Base-by-base conservation (phyloP, 2,113 vertebrate genomes). In the Cynoglossus semilaevis region DNA sequence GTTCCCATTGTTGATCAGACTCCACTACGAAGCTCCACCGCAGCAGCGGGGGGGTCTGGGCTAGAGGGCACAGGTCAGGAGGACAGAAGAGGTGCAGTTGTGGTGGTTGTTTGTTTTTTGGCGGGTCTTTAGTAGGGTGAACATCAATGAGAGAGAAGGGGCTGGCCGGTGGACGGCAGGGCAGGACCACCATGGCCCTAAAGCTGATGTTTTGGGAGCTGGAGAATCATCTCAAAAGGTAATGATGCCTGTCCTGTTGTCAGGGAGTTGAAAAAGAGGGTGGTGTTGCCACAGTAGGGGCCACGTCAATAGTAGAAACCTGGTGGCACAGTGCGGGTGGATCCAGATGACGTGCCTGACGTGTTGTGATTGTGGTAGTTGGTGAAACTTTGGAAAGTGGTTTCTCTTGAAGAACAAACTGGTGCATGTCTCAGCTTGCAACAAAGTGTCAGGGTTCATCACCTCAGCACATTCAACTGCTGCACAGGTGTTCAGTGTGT, bases 151-250 rank as follows among this genome's bases (percentile, higher is more conserved):
- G 82, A 84, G 81, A 82, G 50, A 72, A 64, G 65, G 65, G 58
- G 67, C 77, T 70, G 53, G 6, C 65, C 34, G 52, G 77, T 74
- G 66, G 75, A 70, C 71, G 42, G 9, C 76, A 46, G 73, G 74
- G 70, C 72, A 58, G 57, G 62, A 53, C 83, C 60, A 40, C 55
- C 64, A 82, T 82, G 84, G 60, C 84, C 15, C 52, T 88, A 8
- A 79, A 80, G 56, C 70, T 88, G 73, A 73, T 90, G 73, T 86
- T 88, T 80, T 88, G 87, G 84, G 83, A 89, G 58, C 83, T 90
- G 76, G 85, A 89, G 81, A 82, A 80, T 51, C 83, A 84, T 78
- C 73, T 87, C 67, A 87, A 86, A 82, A 89, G 88, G 88, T 89
- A 88, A 87, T 38, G 8, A 58, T 63, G 58, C 50, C 66, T 62